Evolutionary conservation across 2,888 invertebrate genomes (phyloP), one percentile per base, ranked within the genome.

Genomic region (Ethmia dodecea): DNA sequence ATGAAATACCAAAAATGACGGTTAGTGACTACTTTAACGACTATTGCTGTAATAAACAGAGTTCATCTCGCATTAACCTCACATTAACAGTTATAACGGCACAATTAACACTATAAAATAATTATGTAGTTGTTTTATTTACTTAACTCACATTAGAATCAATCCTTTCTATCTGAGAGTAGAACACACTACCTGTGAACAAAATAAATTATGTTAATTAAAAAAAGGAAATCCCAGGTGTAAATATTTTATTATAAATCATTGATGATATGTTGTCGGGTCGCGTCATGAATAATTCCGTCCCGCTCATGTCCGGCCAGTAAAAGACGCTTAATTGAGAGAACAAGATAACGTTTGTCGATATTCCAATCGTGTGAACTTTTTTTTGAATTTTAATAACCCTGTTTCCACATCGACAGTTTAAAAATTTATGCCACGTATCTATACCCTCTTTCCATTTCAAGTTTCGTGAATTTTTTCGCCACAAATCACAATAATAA

Each of bases 221-320:
- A 35, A 38, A n/a, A 45, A 35, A 35, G 31, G 33, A 37, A 40
- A 34, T 13, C 10, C n/a, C n/a, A n/a, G n/a, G 28, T 26, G 38
- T 43, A 40, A 40, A 44, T 39, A 42, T 37, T 37, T 40, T 54
- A 54, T 46, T 47, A 60, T 62, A 61, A 63, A 63, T 60, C 54
- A 63, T 64, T 58, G 61, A 62, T 61, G 26, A 26, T 12, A 66
- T 64, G 70, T 66, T 46, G 56, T 52, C 43, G 49, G 58, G 56
- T 55, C 57, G 55, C 61, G 60, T 74, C 75, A 80, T 79, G 79
- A 80, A 80, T 81, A 69, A 80, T 81, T 78, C 72, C 60, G 54
- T 54, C 52, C 60, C 41, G 43, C 47, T 56, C 60, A 63, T 69
- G 71, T 74, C 76, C 73, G 73, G 67, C 52, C 53, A 45, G 63